phyloP scores from a whole-genome alignment of 2,888 invertebrate genomes.

The Mesopsocus fuscifrons region DNA sequence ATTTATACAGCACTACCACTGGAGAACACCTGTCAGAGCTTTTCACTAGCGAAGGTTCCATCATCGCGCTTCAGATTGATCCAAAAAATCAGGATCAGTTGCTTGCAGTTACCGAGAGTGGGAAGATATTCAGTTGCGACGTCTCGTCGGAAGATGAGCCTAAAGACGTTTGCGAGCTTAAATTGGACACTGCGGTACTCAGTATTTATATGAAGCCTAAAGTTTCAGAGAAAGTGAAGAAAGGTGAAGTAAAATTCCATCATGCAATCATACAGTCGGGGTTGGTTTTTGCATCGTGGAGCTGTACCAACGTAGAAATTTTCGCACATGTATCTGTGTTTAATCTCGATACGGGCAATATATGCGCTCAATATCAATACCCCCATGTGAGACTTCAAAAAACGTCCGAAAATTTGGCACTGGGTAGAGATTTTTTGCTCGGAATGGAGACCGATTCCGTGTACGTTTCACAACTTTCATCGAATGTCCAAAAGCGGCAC shows the following conservation, averaged over 20 bases:
- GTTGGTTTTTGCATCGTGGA: neutral
- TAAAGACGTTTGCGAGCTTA: neutral
- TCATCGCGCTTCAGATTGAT: neutral
- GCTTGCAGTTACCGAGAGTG: neutral
- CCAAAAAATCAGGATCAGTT: neutral
- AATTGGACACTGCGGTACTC: neutral
- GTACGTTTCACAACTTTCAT: neutral
- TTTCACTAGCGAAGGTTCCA: neutral
- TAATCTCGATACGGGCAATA: neutral
- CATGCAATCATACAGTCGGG: neutral
- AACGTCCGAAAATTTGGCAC: neutral
- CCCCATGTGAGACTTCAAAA: neutral
- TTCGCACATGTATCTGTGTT: neutral
- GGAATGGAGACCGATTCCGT: neutral
- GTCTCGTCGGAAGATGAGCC: neutral
- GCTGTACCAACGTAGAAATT: neutral
- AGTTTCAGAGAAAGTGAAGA: neutral
- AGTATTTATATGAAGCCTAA: neutral
- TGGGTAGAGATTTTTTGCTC: constrained; percentile 2
- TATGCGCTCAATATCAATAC: neutral
- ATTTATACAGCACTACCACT: constrained; percentile 4
- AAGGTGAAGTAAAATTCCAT: neutral
- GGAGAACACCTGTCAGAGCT: neutral
- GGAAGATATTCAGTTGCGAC: neutral
- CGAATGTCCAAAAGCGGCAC: neutral